phyloP scores from a whole-genome alignment of 2,888 invertebrate species.

The Parelbella ahira region DNA sequence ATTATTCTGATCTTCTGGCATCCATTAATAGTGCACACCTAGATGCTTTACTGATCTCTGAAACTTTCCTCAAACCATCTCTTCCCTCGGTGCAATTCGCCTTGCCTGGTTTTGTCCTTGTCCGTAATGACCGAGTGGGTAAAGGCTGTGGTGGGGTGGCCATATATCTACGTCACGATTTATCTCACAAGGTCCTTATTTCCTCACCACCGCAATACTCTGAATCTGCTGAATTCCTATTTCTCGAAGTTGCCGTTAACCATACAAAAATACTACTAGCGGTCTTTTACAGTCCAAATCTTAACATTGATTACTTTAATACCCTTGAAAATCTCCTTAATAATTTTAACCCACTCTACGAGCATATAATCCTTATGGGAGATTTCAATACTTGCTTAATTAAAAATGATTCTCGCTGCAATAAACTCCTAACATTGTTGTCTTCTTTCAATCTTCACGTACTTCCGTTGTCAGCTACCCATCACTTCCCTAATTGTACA shows the following conservation, averaged over 20 bases:
- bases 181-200: neutral
- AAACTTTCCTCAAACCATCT: neutral
- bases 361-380: neutral
- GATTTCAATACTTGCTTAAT: neutral
- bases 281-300: neutral
- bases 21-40: neutral
- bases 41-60: neutral
- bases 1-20: conserved; percentile 3
- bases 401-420: neutral
- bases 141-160: neutral
- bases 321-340: neutral
- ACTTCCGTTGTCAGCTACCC: neutral
- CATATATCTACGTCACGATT: neutral
- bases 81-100: neutral
- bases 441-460: neutral
- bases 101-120: neutral
- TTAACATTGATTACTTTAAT: neutral
- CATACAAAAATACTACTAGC: neutral
- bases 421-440: neutral
- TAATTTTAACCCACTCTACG: neutral
- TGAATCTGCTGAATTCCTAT: neutral
- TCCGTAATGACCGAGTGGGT: neutral
- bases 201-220: neutral
- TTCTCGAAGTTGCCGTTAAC: neutral
- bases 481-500: neutral